Evolutionary conservation across 1,140 invertebrate species (phyloP).

Genomic region (Zaprionus kolodkinae): DNA sequence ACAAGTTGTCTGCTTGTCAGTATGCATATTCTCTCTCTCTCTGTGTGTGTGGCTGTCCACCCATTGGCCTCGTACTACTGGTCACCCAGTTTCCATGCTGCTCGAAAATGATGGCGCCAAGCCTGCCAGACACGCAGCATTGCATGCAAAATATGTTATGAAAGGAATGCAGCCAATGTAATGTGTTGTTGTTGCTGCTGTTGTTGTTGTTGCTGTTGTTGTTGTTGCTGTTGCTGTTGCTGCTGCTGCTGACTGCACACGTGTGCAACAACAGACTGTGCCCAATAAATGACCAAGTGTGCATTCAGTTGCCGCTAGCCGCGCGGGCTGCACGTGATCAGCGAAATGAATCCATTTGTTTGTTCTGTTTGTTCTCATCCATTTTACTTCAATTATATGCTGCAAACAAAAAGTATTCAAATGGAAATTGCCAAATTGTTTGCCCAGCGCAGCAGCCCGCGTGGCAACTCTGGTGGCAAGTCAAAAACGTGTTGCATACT

Average conservation of each 20-base stretch:
- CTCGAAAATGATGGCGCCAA: slow-evolving; percentile 78
- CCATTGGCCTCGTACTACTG: slow-evolving; percentile 41
- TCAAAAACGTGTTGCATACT: slow-evolving; percentile 57
- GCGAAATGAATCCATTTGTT: slow-evolving; percentile 73
- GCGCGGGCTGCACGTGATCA: slow-evolving; percentile 73
- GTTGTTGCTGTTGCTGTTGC: slow-evolving; percentile 18
- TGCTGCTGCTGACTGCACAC: slow-evolving; percentile 47
- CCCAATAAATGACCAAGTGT: slow-evolving; percentile 69
- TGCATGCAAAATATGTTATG: slow-evolving; percentile 82
- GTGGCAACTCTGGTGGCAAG: slow-evolving; percentile 13
- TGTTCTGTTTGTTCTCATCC: slow-evolving; percentile 80
- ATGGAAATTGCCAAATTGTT: slow-evolving; percentile 32
- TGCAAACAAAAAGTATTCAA: slow-evolving; percentile 63
- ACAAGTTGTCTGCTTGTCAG: slow-evolving; percentile 60
- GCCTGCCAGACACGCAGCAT: slow-evolving; percentile 73
- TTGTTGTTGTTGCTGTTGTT: slow-evolving; percentile 21
- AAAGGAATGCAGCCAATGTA: slow-evolving; percentile 70
- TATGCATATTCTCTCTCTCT: slow-evolving; percentile 14
- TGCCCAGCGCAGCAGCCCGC: slow-evolving; percentile 1
- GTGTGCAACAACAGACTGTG: slow-evolving; percentile 53
- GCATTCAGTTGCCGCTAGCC: slow-evolving; percentile 45
- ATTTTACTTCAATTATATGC: slow-evolving; percentile 80
- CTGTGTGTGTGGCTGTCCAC: slow-evolving; percentile 7
- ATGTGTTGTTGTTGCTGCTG: slow-evolving; percentile 47
- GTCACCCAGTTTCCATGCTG: slow-evolving; percentile 36